Evolutionary conservation across 2,797 vertebrate genomes (phyloP).

Genomic region (Rhynchonycteris naso): DNA sequence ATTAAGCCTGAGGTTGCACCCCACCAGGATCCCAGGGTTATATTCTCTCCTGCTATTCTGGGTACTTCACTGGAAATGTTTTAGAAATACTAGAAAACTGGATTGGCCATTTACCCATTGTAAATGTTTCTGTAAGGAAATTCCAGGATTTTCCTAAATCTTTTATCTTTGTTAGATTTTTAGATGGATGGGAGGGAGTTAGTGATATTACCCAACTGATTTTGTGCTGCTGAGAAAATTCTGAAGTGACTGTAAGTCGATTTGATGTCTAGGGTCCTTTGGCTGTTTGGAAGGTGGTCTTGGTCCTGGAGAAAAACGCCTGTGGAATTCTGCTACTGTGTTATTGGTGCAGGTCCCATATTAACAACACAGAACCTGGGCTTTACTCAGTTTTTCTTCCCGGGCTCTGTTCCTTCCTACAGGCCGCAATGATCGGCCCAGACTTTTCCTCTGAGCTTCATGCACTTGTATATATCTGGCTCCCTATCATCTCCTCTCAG

Average conservation of each 20-base stretch:
- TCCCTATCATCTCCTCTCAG: not conserved
- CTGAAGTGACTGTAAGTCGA: not conserved
- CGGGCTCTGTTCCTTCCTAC: not conserved
- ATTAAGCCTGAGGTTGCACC: not conserved
- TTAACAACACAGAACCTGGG: not conserved
- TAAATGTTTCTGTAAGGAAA: slow-evolving; percentile 38
- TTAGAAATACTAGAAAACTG: slow-evolving; percentile 27
- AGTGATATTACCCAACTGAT: not conserved
- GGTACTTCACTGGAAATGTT: not conserved
- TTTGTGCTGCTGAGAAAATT: not conserved
- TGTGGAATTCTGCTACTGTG: not conserved
- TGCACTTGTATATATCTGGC: not conserved
- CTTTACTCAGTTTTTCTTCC: not conserved
- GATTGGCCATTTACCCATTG: not conserved
- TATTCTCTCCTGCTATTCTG: slow-evolving; percentile 45
- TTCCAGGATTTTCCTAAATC: not conserved
- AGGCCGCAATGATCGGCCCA: not conserved
- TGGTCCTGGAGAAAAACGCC: not conserved
- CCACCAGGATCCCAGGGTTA: not conserved
- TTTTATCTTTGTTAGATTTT: slow-evolving; percentile 39
- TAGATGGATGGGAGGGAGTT: not conserved
- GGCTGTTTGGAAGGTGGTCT: not conserved
- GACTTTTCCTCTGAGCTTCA: not conserved
- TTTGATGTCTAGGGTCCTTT: not conserved
- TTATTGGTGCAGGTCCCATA: not conserved